A percentile compares a stretch with the other conserved stretches of the same genome.
Evolutionary conservation across 2,113 vertebrate genomes (phyloP).

Genomic region (Cynoglossus semilaevis): DNA sequence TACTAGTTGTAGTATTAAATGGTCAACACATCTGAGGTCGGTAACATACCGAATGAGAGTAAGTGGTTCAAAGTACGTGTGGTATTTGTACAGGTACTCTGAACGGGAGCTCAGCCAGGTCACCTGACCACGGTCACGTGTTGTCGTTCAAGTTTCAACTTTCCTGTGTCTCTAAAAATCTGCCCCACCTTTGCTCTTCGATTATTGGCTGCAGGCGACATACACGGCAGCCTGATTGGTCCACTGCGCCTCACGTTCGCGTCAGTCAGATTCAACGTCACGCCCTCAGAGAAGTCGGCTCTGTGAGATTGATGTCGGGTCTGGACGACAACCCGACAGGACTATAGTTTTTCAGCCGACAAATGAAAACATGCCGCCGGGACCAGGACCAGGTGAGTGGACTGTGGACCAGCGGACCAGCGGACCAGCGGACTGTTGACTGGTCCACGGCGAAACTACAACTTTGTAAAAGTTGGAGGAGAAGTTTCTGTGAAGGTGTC

Average conservation of each 20-base stretch:
- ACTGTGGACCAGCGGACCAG: not conserved
- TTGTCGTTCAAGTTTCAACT: constrained; percentile 71
- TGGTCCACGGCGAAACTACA: constrained; percentile 3
- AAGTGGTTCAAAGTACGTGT: not conserved
- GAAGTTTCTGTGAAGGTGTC: too few species aligned
- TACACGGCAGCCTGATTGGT: constrained; percentile 43
- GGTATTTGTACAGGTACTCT: constrained; percentile 46
- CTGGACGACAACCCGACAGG: constrained; percentile 4
- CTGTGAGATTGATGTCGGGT: constrained; percentile 60
- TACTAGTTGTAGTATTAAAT: too few species aligned
- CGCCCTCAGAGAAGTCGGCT: constrained; percentile 59
- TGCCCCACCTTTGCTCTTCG: constrained; percentile 27
- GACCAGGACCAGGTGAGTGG: constrained; percentile 61
- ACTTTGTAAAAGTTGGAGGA: constrained; percentile 41
- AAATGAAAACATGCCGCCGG: not conserved
- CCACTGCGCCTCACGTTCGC: not conserved
- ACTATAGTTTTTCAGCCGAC: constrained; percentile 4
- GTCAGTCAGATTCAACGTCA: constrained; percentile 25
- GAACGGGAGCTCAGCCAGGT: constrained; percentile 13
- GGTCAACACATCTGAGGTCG: too few species aligned
- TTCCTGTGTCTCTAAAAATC: constrained; percentile 40
- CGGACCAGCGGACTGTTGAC: not conserved
- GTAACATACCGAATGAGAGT: too few species aligned
- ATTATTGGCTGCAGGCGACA: constrained; percentile 40
- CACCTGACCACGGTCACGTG: constrained; percentile 80